Evolutionary conservation across 1,140 invertebrate species (phyloP).

Genomic region (Monomorium pharaonis): DNA sequence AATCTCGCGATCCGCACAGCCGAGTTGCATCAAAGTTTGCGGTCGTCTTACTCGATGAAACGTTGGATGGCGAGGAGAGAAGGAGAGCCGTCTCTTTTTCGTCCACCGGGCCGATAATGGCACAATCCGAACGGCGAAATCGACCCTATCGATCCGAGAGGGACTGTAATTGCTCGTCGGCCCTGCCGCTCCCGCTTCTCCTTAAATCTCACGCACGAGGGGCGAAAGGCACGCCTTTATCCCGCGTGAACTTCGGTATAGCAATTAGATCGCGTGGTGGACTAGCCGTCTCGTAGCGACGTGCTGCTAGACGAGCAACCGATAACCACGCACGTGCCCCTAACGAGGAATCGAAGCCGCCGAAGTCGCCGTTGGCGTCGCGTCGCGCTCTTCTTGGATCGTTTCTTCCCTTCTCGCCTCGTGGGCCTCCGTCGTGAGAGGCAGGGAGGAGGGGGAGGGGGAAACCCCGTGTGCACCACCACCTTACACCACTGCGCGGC

Average conservation of each 20-base stretch:
- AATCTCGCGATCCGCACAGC: slow-evolving; percentile 24
- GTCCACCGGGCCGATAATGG: slow-evolving; percentile 49
- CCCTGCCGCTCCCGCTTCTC: background rate
- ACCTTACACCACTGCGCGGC: slow-evolving; percentile 47
- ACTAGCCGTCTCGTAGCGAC: slow-evolving; percentile 23
- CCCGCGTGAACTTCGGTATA: slow-evolving; percentile 44
- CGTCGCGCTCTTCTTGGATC: slow-evolving; percentile 45
- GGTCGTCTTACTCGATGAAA: slow-evolving; percentile 38
- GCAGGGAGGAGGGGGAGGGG: too few relatives aligned
- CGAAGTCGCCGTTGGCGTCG: slow-evolving; percentile 19
- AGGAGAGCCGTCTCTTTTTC: background rate
- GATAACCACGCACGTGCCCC: slow-evolving; percentile 76
- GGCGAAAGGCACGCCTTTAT: slow-evolving; percentile 11
- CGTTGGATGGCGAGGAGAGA: background rate
- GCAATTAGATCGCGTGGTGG: slow-evolving; percentile 71
- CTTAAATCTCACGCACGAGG: background rate
- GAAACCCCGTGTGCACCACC: slow-evolving; percentile 37
- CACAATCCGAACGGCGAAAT: slow-evolving; percentile 13
- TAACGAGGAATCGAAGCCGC: slow-evolving; percentile 73
- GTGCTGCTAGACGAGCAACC: slow-evolving; percentile 60
- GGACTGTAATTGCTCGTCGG: slow-evolving; percentile 50
- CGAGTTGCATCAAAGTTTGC: slow-evolving; percentile 42
- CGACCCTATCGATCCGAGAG: slow-evolving; percentile 38
- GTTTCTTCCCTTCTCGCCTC: slow-evolving; percentile 48
- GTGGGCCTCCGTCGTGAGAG: too few relatives aligned